Evolutionary conservation across 2,797 vertebrate genomes (phyloP).

Genomic region (Lepilemur septentrionalis): DNA sequence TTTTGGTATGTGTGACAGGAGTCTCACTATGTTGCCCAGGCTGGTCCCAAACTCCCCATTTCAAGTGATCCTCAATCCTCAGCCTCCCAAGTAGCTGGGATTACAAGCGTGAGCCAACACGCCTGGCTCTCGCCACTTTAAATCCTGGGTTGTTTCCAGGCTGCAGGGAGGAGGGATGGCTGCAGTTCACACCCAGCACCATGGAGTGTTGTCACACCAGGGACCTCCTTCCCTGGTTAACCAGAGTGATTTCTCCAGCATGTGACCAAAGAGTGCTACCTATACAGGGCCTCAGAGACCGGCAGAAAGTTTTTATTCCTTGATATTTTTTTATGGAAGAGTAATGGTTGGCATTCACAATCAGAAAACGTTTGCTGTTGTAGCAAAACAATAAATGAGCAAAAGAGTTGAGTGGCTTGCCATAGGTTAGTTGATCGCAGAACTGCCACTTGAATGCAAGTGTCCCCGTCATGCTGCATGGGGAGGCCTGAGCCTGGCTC

Average conservation of each 20-base stretch:
- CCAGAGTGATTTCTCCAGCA: not conserved
- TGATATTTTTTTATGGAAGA: not conserved
- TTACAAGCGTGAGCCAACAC: too few species aligned
- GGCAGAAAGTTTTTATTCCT: not conserved
- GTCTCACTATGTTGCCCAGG: too few species aligned
- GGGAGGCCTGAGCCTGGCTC: not conserved
- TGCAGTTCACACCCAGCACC: accelerated
- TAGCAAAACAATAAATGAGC: not conserved
- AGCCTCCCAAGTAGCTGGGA: not conserved
- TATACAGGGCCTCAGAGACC: not conserved
- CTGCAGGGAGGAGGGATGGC: not conserved
- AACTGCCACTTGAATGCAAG: not conserved
- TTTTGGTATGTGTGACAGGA: too few species aligned
- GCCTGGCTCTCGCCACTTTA: not conserved
- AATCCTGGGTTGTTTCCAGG: not conserved
- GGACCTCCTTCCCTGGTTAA: not conserved
- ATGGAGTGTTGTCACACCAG: accelerated
- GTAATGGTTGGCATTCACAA: not conserved
- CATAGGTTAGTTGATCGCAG: not conserved
- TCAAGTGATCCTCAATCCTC: not conserved
- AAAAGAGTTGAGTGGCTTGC: not conserved
- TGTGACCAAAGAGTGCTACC: not conserved
- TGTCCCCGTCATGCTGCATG: accelerated
- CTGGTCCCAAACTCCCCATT: not conserved
- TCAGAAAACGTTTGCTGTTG: not conserved